These are phyloP conservation scores for Stomatorhinus walkeri DNA, from an alignment of 2,797 vertebrate species.

Conservation along the genomic window DNA sequence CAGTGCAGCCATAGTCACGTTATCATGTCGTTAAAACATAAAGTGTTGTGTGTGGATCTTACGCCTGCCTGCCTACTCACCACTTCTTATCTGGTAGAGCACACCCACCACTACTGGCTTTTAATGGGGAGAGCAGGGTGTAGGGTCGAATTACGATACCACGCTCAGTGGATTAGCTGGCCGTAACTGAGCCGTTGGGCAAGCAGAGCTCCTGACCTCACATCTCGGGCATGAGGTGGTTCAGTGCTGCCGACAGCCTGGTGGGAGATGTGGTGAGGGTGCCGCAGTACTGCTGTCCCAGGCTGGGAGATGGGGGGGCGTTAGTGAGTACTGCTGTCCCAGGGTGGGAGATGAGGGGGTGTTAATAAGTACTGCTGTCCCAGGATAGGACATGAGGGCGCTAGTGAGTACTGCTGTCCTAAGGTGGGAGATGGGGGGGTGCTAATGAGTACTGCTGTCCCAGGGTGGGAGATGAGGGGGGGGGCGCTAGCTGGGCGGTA, in stretches of 20 bases:
- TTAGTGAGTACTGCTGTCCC: background rate
- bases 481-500: background rate
- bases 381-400: background rate
- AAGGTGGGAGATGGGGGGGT: background rate
- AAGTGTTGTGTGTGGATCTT: background rate
- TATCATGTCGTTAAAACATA: background rate
- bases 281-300: background rate
- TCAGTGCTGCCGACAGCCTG: slow-evolving; percentile 14
- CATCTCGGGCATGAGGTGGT: slow-evolving; percentile 33
- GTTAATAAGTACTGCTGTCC: background rate
- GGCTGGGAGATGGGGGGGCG: background rate
- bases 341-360: background rate
- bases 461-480: background rate
- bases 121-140: background rate
- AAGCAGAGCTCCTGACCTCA: slow-evolving; percentile 33
- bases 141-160: slow-evolving; percentile 30
- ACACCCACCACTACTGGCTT: background rate
- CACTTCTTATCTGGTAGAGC: background rate
- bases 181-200: slow-evolving; percentile 29
- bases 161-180: slow-evolving; percentile 36
- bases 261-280: slow-evolving; percentile 1
- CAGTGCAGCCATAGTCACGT: background rate
- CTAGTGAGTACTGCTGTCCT: background rate
- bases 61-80: background rate
- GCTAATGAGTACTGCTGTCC: background rate